Base-by-base conservation (phyloP, 2,797 vertebrate genomes). In the Channa striata region DNA sequence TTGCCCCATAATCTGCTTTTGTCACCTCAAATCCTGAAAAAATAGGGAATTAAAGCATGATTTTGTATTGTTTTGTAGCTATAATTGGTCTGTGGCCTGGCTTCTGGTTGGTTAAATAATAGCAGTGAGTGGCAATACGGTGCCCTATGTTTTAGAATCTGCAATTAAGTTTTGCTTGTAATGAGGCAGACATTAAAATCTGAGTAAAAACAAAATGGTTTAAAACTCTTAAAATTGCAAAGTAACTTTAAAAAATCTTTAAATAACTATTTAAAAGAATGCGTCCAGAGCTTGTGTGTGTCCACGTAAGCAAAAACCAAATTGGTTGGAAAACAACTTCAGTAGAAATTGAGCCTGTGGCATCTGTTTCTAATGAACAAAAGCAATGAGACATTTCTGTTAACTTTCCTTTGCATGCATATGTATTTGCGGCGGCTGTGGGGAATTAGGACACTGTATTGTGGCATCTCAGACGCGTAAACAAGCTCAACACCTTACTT, bases 361-460 rank as follows among this genome's bases (percentile, higher is more conserved):
- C 53, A 44, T 75, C 50, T 68, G 59, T 76, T 74, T 75, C 19
- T 40, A 49, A 60, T 49, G 13, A 75, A 51, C 23, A 56, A 39
- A 66, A 59, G 1, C 23, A 44, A 48, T 51, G 11, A 68, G 40
- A 36, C 37, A 6, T 25, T 62, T 47, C 9, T 65, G 16, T 19
- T 17, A 11, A 49, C 20, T 58, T 66, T 23, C 37, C 5, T 50
- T 57, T 59, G 40, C 52, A 17, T 30, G 17, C 10, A 37, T 42
- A 46, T 49, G 16, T 46, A 54, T 60, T 40, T 11, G 19, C 19
- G 5, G 23, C 33, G 37, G 37, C 1, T 68, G 25, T n/a, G n/a
- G 10, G 58, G 33, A 62, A 65, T 44, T 11, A 21, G 54, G 0
- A 12, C 43, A 5, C 20, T 19, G 48, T 25, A 37, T 21, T 46